Conservation (phyloP, 1,140 invertebrate genomes). For the Drosophila lacteicornis region DNA sequence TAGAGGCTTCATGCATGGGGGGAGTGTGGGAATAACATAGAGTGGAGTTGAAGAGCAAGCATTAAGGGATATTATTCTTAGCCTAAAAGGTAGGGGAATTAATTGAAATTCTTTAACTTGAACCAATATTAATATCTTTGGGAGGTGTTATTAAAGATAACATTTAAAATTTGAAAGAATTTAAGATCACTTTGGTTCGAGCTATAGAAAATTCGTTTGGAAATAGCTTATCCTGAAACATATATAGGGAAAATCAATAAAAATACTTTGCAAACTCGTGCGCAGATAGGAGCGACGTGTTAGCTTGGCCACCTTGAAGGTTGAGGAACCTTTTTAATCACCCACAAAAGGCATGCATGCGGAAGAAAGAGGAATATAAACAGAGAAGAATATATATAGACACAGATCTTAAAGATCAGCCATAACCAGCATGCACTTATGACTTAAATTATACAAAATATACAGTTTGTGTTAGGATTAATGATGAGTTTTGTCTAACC, state of each 20-base stretch:
- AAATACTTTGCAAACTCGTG: slow-evolving; percentile 82
- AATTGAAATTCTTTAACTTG: background rate
- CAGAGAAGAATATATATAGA: background rate
- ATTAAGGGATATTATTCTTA: background rate
- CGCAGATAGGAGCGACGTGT: slow-evolving; percentile 80
- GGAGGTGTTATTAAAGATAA: no score
- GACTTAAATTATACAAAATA: slow-evolving; percentile 11
- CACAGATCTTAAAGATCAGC: slow-evolving; percentile 4
- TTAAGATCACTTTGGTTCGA: background rate
- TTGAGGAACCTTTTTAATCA: slow-evolving; percentile 52
- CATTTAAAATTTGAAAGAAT: background rate
- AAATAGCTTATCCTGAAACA: background rate
- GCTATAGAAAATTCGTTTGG: background rate
- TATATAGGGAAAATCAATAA: background rate
- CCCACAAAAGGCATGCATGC: slow-evolving; percentile 49
- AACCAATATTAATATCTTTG: background rate
- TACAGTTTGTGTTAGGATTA: slow-evolving; percentile 38
- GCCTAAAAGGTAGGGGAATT: background rate
- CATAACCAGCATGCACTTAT: slow-evolving; percentile 31
- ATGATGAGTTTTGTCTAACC: slow-evolving; percentile 59
- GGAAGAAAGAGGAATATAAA: slow-evolving; percentile 26
- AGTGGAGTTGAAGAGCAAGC: slow-evolving; percentile 7
- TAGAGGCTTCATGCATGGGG: slow-evolving; percentile 37
- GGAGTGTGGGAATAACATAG: slow-evolving; percentile 20
- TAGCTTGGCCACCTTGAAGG: slow-evolving; percentile 71